phyloP scores from a whole-genome alignment of 2,113 vertebrate genomes.

The Phyllostomus hastatus region DNA sequence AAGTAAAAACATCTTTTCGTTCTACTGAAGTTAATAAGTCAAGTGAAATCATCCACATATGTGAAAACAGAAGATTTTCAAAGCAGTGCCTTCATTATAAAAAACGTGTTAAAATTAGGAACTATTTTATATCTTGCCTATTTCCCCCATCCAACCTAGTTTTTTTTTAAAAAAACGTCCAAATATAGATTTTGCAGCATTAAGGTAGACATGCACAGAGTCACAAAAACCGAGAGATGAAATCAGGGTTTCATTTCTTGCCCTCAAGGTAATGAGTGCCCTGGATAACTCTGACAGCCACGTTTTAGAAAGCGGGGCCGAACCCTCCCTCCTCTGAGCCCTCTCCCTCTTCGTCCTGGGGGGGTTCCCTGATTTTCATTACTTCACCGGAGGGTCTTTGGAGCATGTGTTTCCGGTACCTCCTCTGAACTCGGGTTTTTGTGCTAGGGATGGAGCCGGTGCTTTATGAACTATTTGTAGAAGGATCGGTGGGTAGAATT shows the following conservation, averaged over 20 bases:
- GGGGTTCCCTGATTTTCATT: background rate
- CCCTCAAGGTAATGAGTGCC: background rate
- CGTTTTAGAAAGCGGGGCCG: background rate
- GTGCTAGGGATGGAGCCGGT: background rate
- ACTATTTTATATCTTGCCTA: slow-evolving; percentile 75
- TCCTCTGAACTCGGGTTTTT: background rate
- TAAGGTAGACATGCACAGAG: slow-evolving; percentile 62
- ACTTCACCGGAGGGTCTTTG: background rate
- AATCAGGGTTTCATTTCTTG: background rate
- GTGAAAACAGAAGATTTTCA: slow-evolving; percentile 60
- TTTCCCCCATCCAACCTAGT: slow-evolving; percentile 73
- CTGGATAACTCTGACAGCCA: accelerated
- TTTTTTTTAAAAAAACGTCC: slow-evolving; percentile 55
- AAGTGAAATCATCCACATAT: slow-evolving; percentile 73
- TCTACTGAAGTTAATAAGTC: slow-evolving; percentile 76
- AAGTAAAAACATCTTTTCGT: slow-evolving; percentile 60
- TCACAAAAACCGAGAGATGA: background rate
- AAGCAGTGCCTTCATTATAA: slow-evolving; percentile 74
- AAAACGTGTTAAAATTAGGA: slow-evolving; percentile 79
- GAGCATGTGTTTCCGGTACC: background rate
- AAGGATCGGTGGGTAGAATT: too few relatives aligned
- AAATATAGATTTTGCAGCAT: slow-evolving; percentile 71
- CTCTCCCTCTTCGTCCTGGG: background rate
- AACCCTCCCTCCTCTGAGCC: accelerated
- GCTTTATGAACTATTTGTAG: background rate